Evolutionary conservation across 2,113 vertebrate genomes (phyloP), one percentile per base, ranked within the genome.

Genomic region (Oncorhynchus tshawytscha): DNA sequence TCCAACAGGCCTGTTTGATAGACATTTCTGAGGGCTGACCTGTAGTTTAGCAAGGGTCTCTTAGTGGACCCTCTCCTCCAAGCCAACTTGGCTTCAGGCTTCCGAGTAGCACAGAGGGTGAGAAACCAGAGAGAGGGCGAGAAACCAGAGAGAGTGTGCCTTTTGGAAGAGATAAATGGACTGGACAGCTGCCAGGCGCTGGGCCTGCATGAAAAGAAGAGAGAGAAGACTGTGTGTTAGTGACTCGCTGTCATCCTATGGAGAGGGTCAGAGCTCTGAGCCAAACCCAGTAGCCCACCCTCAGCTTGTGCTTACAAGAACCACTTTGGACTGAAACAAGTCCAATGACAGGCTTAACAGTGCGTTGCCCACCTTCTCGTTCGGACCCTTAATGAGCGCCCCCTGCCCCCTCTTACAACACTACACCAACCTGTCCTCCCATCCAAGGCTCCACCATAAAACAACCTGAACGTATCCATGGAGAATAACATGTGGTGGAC

Each of bases 401-500:
- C 29, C 16, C 31, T 75, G 62, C 81, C 90, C 89, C 87, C 87
- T 89, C 86, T 90, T 85, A 83, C 84, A 89, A 81, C 75, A 71
- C 78, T 87, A 82, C 73, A 72, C 60, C 3, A 91, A 85, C 70
- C 71, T 79, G 71, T 77, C 67, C 75, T 77, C 78, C 80, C 80
- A 79, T 88, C 82, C 82, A 88, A 76, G 70, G 80, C 81, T 66
- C 85, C 75, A 71, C 82, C 80, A 82, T 90, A 90, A 93, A 93
- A 86, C 81, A 81, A 83, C 82, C 78, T 54, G 76, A 83, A 7
- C 6, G 72, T 83, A 89, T 78, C 77, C 71, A 67, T 73, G 74
- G 75, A 84, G 77, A 84, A 74, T 74, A 84, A 84, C 88, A 89
- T 89, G 80, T 91, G 88, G 77, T 78, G 11, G 57, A 64, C 81